Conservation (phyloP, 1,140 invertebrate genomes). For the Eubasilissa regina region DNA sequence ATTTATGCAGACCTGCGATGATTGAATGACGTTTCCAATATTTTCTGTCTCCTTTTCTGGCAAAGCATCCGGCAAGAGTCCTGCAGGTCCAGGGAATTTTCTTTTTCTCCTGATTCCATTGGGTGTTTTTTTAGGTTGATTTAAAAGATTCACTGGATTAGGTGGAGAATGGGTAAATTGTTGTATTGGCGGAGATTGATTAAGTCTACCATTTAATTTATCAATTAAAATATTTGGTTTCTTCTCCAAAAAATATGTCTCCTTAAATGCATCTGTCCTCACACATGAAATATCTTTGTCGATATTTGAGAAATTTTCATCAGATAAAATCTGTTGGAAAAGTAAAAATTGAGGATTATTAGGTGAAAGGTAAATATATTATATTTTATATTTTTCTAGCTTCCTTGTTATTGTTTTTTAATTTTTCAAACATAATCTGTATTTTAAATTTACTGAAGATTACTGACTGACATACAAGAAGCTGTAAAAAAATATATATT, state of each 20-base stretch:
- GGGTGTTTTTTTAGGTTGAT: slow-evolving; percentile 19
- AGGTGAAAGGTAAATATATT: background rate
- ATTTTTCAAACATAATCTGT: no score
- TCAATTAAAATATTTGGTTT: slow-evolving; percentile 24
- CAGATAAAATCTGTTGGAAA: slow-evolving; percentile 47
- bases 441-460: no score
- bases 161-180: background rate
- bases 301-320: slow-evolving; percentile 44
- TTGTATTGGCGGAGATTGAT: background rate
- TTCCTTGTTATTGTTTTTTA: no score
- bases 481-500: no score
- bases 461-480: no score
- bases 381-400: no score
- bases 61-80: slow-evolving; percentile 47
- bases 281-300: slow-evolving; percentile 24
- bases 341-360: background rate
- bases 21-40: slow-evolving; percentile 37
- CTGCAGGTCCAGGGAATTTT: slow-evolving; percentile 58
- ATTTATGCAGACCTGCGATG: slow-evolving; percentile 50
- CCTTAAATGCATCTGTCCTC: background rate
- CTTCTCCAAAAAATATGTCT: background rate
- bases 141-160: background rate
- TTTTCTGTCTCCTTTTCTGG: slow-evolving; percentile 26
- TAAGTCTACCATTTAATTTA: slow-evolving; percentile 8
- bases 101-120: slow-evolving; percentile 50